Base-by-base conservation (phyloP, 2,888 invertebrate genomes). In the Electrophaes corylata region DNA sequence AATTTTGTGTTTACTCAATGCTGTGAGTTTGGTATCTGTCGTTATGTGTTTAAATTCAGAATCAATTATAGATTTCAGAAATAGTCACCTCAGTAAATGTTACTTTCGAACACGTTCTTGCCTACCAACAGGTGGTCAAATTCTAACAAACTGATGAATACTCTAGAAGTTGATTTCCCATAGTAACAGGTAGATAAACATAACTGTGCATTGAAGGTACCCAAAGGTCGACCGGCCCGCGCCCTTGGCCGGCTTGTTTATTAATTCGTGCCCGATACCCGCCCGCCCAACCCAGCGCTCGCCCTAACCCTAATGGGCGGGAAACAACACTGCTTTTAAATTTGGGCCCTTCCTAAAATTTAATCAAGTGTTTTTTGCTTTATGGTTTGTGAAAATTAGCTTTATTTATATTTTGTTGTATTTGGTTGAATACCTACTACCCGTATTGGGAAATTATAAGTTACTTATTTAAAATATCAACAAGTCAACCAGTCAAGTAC, bases 171-270 rank as follows among this genome's bases (percentile, higher is more conserved):
- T 3, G 43, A 14, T 10, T 40, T 40, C 29, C 44, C 57, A 48
- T 60, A 60, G 62, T 62, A 65, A 66, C 67, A 59, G 69, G 73
- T 69, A 72, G 72, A 75, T 82, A 79, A 78, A 76, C 73, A 73
- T 81, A 79, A 78, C 73, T 71, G 81, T 75, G 74, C 75, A 79
- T 83, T 79, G 81, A 81, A 81, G 75, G 75, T 59, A 65, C 73
- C 71, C 70, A 80, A 83, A 84, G 85, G 88, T 87, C 81, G 78
- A 75, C 70, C 72, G 78, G 75, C 71, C 72, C 72, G 76, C 79
- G 85, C 78, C 88, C 89, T 89, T 88, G 89, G 86, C 86, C 82
- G 78, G 81, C 77, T 84, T 86, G 87, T 87, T 89, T 86, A 90
- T 89, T 89, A 89, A 88, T 89, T 88, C 81, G 85, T 83, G 79